These are phyloP conservation scores for Nomia melanderi DNA, from an alignment of 1,140 invertebrate species.

Conservation along the genomic window DNA sequence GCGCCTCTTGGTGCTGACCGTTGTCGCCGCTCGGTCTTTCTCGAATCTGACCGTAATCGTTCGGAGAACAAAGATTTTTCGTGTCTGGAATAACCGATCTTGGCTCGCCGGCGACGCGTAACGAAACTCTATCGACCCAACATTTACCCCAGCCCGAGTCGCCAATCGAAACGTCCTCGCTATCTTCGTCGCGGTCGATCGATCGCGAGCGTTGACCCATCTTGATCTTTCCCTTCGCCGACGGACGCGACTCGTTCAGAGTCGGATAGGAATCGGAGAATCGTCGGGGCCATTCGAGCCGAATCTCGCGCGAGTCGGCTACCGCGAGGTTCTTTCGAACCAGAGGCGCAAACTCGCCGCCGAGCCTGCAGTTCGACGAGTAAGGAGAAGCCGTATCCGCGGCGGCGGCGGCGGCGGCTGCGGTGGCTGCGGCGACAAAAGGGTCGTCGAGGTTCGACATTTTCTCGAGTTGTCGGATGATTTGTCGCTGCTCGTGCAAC, in stretches of 20 bases:
- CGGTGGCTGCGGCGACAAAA: too few relatives aligned
- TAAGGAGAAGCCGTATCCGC: too few relatives aligned
- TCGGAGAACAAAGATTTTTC: not conserved
- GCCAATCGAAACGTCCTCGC: not conserved
- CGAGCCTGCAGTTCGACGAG: too few relatives aligned
- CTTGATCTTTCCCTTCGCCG: not conserved
- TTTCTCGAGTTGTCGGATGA: constrained; percentile 83
- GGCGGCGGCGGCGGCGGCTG: too few relatives aligned
- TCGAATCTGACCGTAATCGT: too few relatives aligned
- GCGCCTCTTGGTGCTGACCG: too few relatives aligned
- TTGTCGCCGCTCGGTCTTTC: not conserved
- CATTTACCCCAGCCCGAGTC: not conserved
- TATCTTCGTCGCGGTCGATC: not conserved
- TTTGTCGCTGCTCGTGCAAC: constrained; percentile 80
- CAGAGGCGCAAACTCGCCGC: not conserved
- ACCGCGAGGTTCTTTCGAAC: not conserved
- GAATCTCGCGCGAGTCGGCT: not conserved
- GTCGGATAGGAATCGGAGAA: not conserved
- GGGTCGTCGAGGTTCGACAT: constrained; percentile 81
- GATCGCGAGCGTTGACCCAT: not conserved
- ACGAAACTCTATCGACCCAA: not conserved
- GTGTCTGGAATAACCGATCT: not conserved
- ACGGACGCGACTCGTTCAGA: not conserved
- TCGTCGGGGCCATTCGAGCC: not conserved
- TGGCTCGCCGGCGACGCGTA: not conserved